phyloP scores from a whole-genome alignment of 2,113 vertebrate genomes.

The Rhabdomys dilectus region DNA sequence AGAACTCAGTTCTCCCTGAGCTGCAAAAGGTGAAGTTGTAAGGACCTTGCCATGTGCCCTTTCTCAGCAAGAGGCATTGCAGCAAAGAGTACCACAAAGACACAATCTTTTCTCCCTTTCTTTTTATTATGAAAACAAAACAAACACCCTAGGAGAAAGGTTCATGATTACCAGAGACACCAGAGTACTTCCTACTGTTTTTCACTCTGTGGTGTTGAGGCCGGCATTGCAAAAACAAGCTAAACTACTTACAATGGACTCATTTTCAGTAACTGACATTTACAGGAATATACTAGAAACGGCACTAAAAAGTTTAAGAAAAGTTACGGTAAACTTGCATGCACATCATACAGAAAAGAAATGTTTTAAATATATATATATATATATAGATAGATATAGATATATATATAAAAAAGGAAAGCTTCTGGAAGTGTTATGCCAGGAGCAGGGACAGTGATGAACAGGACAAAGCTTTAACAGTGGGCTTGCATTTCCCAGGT shows the following conservation, averaged over 20 bases:
- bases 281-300: slow-evolving; percentile 93
- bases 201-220: slow-evolving; percentile 86
- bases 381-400: neutral
- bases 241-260: slow-evolving; percentile 90
- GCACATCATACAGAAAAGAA: slow-evolving; percentile 96
- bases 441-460: slow-evolving; percentile 63
- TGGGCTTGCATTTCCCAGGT: slow-evolving; percentile 59
- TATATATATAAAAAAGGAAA: slow-evolving; percentile 86
- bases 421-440: slow-evolving; percentile 76
- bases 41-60: neutral
- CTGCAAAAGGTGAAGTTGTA: fast-evolving
- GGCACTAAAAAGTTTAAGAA: slow-evolving; percentile 94
- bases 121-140: slow-evolving; percentile 98
- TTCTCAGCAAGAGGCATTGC: fast-evolving
- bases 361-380: slow-evolving; percentile 90
- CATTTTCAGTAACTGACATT: slow-evolving; percentile 90
- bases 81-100: slow-evolving; percentile 61
- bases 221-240: slow-evolving; percentile 89
- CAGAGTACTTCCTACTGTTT: slow-evolving; percentile 89
- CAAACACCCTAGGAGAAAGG: slow-evolving; percentile 91
- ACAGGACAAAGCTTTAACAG: slow-evolving; percentile 57
- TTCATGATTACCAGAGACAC: slow-evolving; percentile 95
- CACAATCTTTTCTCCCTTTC: slow-evolving; percentile 79
- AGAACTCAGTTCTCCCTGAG: neutral
- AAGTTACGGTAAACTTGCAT: slow-evolving; percentile 96